A percentile compares a stretch with the other conserved stretches of the same genome.
Conservation (phyloP, 2,113 vertebrate species). For the Charina bottae region DNA sequence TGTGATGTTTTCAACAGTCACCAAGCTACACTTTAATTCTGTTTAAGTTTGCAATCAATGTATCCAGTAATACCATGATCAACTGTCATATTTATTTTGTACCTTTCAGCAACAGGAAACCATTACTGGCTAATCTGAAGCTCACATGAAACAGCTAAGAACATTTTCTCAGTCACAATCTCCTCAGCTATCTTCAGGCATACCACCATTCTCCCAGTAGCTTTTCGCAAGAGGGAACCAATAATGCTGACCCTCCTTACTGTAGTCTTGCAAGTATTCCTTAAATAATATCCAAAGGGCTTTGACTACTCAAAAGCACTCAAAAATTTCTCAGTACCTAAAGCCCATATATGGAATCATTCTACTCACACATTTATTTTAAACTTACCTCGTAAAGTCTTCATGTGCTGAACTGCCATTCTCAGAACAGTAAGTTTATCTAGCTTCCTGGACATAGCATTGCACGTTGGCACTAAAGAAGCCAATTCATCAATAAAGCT, state of each 20-base stretch:
- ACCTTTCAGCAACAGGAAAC: background rate
- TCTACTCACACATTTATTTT: background rate
- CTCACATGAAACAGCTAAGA: background rate
- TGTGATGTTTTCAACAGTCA: background rate
- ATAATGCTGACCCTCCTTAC: background rate
- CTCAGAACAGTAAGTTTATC: slow-evolving; percentile 97
- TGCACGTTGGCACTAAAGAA: slow-evolving; percentile 95
- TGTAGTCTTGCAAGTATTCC: background rate
- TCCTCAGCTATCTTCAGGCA: background rate
- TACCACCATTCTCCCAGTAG: background rate
- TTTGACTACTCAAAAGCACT: background rate
- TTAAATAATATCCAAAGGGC: background rate
- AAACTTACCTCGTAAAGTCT: slow-evolving; percentile 90
- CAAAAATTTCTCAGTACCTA: background rate
- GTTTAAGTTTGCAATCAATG: background rate
- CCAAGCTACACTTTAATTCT: background rate
- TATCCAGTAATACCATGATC: background rate
- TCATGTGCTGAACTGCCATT: slow-evolving; percentile 99
- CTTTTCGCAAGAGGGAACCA: background rate
- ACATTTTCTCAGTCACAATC: background rate
- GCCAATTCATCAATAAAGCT: slow-evolving; percentile 98
- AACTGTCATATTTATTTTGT: background rate
- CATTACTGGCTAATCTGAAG: background rate
- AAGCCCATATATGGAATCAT: background rate
- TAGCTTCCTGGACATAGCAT: slow-evolving; percentile 96